Percentiles rank a stretch among this genome's conserved stretches.
Conservation (phyloP, 2,113 vertebrate genomes). For the Alexandromys fortis region DNA sequence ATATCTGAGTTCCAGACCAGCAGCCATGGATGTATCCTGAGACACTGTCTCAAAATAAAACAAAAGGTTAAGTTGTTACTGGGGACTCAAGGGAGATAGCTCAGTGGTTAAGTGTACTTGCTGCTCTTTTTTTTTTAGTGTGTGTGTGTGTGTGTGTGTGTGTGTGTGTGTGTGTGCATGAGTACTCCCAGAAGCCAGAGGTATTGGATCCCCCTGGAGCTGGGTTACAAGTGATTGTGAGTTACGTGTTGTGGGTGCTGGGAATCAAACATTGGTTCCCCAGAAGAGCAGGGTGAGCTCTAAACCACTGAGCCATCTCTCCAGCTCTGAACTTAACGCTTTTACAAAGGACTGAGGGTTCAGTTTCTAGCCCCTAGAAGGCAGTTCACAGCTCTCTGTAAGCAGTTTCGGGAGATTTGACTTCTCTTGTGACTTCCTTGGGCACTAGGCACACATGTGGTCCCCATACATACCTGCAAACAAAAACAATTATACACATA, state of each 20-base stretch:
- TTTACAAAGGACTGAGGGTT: not conserved
- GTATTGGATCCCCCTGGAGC: not conserved
- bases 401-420: not conserved
- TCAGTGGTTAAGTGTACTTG: not conserved
- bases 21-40: not conserved
- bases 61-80: not conserved
- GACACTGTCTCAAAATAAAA: not conserved
- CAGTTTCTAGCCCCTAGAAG: not conserved
- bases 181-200: not conserved
- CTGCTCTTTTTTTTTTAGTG: not conserved
- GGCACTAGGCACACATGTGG: not conserved
- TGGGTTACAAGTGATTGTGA: not conserved
- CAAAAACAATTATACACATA: not conserved
- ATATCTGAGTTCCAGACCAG: not conserved
- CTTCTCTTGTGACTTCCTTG: not conserved
- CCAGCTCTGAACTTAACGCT: not conserved
- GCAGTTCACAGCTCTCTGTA: not conserved
- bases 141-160: not conserved
- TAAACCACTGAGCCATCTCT: not conserved
- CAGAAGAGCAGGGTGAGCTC: not conserved
- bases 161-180: not conserved
- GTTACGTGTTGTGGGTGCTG: not conserved
- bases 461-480: not conserved
- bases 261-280: not conserved
- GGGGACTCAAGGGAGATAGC: not conserved